Percentiles rank a stretch among this genome's conserved stretches.
phyloP scores from a whole-genome alignment of 2,113 vertebrate species.

The Geothlypis trichas region DNA sequence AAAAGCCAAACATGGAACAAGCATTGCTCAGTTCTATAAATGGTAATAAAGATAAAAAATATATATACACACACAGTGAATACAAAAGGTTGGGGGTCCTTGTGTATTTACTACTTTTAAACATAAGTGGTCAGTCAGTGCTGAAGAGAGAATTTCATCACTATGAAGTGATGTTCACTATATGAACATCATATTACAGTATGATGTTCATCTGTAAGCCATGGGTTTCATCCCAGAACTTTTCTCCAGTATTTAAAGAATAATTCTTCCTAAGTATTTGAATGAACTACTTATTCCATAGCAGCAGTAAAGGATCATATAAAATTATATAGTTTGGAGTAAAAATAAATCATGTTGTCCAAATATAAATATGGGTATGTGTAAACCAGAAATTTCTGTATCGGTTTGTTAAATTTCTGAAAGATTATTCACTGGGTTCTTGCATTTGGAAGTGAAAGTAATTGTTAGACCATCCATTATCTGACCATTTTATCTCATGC shows the following conservation, averaged over 20 bases:
- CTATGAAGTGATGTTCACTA: background rate
- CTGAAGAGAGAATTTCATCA: background rate
- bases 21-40: background rate
- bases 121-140: background rate
- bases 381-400: background rate
- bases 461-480: background rate
- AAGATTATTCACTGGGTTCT: background rate
- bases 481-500: background rate
- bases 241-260: background rate
- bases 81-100: background rate
- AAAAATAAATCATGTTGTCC: background rate
- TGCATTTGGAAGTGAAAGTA: background rate
- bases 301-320: background rate
- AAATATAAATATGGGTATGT: background rate
- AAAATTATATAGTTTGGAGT: background rate
- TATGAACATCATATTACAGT: no score
- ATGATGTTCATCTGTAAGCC: background rate
- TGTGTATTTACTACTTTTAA: background rate
- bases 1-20: background rate
- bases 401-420: background rate
- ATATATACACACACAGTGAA: background rate
- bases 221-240: background rate
- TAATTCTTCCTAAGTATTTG: background rate
- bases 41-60: background rate
- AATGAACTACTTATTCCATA: background rate